Evolutionary conservation across 1,140 invertebrate species (phyloP).

Genomic region (Hycleus phaleratus): DNA sequence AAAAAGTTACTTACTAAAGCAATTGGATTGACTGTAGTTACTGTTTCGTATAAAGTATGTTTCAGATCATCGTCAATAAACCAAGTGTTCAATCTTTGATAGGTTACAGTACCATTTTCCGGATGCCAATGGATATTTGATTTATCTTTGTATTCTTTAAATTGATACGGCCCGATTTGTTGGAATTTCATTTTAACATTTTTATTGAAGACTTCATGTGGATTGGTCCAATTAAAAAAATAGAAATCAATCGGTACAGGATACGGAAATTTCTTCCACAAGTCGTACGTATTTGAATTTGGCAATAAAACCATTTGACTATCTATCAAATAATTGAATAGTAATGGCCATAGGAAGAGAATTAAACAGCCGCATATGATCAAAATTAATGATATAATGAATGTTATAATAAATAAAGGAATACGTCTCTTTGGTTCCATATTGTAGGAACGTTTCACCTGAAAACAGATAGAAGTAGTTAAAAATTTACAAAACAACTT

Average conservation of each 20-base stretch:
- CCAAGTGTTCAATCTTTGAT: slow-evolving; percentile 65
- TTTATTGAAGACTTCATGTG: slow-evolving; percentile 44
- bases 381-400: slow-evolving; percentile 11
- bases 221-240: slow-evolving; percentile 53
- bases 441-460: not conserved
- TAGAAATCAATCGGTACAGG: slow-evolving; percentile 27
- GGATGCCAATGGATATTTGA: slow-evolving; percentile 61
- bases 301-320: slow-evolving; percentile 16
- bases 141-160: slow-evolving; percentile 58
- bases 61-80: slow-evolving; percentile 61
- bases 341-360: slow-evolving; percentile 13
- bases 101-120: slow-evolving; percentile 60
- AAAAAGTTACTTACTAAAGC: slow-evolving; percentile 57
- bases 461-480: not conserved
- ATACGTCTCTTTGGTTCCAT: slow-evolving; percentile 19
- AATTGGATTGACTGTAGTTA: slow-evolving; percentile 75
- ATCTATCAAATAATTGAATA: slow-evolving; percentile 21
- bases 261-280: not conserved
- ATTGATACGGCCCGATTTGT: slow-evolving; percentile 64
- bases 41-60: slow-evolving; percentile 34
- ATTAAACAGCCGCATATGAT: slow-evolving; percentile 20
- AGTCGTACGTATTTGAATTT: not conserved
- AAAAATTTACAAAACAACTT: not conserved
- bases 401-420: slow-evolving; percentile 3
- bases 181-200: slow-evolving; percentile 44